Evolutionary conservation across 2,113 vertebrate species (phyloP).

Genomic region (Clarias magur): DNA sequence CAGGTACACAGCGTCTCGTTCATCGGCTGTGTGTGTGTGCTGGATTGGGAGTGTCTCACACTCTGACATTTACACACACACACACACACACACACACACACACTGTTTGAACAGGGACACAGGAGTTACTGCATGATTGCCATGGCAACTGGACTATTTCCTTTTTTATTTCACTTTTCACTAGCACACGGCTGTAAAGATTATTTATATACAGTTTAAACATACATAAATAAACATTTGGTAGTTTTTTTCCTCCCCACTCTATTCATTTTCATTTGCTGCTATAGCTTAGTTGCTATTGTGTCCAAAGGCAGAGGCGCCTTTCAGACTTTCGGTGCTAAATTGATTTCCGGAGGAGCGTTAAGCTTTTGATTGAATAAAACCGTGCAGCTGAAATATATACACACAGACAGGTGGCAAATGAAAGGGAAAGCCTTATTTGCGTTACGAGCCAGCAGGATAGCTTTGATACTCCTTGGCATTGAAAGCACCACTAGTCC

Average conservation of each 20-base stretch:
- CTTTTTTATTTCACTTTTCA: neutral
- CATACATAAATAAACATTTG: neutral
- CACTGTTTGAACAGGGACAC: neutral
- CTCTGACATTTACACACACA: conserved; percentile 6
- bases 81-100: neutral
- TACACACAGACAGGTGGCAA: neutral
- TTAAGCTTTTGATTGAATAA: neutral
- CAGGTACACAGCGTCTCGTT: conserved; percentile 74
- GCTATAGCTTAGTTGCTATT: neutral
- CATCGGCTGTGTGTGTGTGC: conserved; percentile 3
- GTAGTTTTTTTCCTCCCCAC: neutral
- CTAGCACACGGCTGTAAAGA: neutral
- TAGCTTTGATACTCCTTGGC: neutral
- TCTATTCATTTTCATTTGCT: neutral
- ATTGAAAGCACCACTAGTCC: neutral
- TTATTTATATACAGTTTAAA: neutral
- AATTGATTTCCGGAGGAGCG: neutral
- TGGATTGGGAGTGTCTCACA: neutral
- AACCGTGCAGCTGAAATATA: neutral
- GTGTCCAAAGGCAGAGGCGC: neutral
- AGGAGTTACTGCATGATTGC: neutral
- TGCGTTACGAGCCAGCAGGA: neutral
- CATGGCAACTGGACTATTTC: conserved; percentile 6
- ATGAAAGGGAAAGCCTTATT: neutral
- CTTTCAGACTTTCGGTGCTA: neutral